Evolutionary conservation across 2,888 invertebrate genomes (phyloP).

Genomic region (Dione vanillae): DNA sequence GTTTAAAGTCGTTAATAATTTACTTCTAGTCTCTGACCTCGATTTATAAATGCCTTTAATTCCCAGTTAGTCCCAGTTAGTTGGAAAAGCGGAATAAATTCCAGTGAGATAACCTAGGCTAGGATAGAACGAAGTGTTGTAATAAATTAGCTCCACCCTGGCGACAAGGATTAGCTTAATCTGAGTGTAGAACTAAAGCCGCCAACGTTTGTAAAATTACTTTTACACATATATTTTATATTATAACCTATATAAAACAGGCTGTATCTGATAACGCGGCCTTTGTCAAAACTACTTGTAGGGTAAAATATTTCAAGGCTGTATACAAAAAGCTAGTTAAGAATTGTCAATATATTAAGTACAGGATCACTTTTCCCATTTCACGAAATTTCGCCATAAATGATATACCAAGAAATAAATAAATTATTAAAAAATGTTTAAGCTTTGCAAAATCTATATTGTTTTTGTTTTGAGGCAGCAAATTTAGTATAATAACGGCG

Average conservation of each 20-base stretch:
- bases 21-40: slow-evolving; percentile 32
- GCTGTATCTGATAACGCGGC: too few species aligned
- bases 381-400: too few species aligned
- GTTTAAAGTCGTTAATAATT: too few species aligned
- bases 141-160: slow-evolving; percentile 59
- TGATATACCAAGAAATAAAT: too few species aligned
- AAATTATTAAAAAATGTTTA: neutral
- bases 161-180: slow-evolving; percentile 58
- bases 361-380: too few species aligned
- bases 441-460: neutral
- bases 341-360: too few species aligned
- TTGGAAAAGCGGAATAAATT: slow-evolving; percentile 45
- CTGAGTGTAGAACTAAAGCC: slow-evolving; percentile 53
- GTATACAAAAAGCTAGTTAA: too few species aligned
- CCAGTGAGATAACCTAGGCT: slow-evolving; percentile 43
- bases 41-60: slow-evolving; percentile 37
- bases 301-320: too few species aligned
- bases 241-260: neutral
- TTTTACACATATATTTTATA: slow-evolving; percentile 3
- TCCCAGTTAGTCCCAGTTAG: slow-evolving; percentile 36
- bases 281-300: too few species aligned
- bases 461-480: too few species aligned
- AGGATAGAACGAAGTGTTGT: slow-evolving; percentile 47
- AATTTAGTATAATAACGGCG: too few species aligned
- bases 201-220: slow-evolving; percentile 32